phyloP scores from a whole-genome alignment of 2,113 vertebrate genomes.

The Romanogobio albipinnatus region DNA sequence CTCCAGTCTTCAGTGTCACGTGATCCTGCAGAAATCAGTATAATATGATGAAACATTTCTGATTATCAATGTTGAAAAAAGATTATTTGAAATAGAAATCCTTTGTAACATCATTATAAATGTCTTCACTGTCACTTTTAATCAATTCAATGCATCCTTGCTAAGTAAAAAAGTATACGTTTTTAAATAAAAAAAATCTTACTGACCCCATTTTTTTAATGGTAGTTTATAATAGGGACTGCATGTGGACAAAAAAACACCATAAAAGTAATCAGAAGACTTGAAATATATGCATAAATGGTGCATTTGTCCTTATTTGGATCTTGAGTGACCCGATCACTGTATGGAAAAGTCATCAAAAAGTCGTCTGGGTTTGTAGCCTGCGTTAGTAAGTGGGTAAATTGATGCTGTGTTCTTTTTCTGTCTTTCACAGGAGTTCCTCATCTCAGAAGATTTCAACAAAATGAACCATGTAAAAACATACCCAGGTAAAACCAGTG shows the following conservation, averaged over 20 bases:
- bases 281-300: neutral
- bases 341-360: neutral
- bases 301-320: neutral
- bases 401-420: neutral
- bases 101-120: neutral
- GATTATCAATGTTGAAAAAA: neutral
- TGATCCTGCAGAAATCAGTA: neutral
- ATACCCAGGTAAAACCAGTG: constrained; percentile 85
- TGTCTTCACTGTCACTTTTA: neutral
- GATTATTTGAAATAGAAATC: neutral
- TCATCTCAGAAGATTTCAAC: constrained; percentile 97
- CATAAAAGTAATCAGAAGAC: no score
- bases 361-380: neutral
- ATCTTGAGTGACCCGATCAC: neutral
- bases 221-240: neutral
- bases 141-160: neutral
- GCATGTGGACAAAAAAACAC: neutral
- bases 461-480: constrained; percentile 98
- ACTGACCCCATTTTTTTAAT: neutral
- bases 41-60: neutral
- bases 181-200: no score
- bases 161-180: neutral
- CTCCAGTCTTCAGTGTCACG: neutral
- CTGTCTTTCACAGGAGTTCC: constrained; percentile 85
- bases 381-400: neutral